These are phyloP conservation scores for Scophthalmus maximus DNA, from an alignment of 2,113 vertebrate species.

Conservation along the genomic window DNA sequence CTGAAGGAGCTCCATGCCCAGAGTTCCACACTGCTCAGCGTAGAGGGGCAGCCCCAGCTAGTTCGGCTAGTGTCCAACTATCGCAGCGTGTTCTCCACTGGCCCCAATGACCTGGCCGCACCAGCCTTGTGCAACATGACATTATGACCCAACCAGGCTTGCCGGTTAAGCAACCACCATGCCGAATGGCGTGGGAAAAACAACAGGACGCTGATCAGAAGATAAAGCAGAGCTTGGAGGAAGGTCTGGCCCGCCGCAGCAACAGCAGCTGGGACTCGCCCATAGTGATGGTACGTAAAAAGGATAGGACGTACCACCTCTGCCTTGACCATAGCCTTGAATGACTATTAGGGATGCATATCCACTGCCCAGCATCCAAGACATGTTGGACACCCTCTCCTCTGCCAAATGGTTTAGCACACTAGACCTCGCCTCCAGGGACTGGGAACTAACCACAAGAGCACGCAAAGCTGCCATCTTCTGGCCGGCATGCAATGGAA, in stretches of 20 bases:
- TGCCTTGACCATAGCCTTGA: constrained; percentile 48
- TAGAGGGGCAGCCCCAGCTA: not conserved
- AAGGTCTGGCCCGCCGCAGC: not conserved
- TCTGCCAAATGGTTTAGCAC: constrained; percentile 51
- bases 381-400: constrained; percentile 35
- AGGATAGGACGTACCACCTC: constrained; percentile 26
- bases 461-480: too few species aligned
- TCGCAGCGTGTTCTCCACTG: constrained; percentile 12
- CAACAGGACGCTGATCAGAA: constrained; percentile 28
- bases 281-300: constrained; percentile 52
- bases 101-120: not conserved
- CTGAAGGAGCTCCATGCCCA: constrained; percentile 3
- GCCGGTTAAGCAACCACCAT: constrained; percentile 39
- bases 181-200: constrained; percentile 27
- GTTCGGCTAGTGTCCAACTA: constrained; percentile 33
- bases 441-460: too few species aligned
- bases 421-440: constrained; percentile 8
- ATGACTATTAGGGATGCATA: constrained; percentile 47
- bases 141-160: constrained; percentile 18
- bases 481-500: too few species aligned
- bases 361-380: constrained; percentile 37
- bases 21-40: constrained; percentile 17
- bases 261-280: constrained; percentile 51
- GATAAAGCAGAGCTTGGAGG: constrained; percentile 23
- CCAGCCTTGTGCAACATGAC: constrained; percentile 51